Conservation (phyloP, 2,888 invertebrate species). For the Drymonia ruficornis region DNA sequence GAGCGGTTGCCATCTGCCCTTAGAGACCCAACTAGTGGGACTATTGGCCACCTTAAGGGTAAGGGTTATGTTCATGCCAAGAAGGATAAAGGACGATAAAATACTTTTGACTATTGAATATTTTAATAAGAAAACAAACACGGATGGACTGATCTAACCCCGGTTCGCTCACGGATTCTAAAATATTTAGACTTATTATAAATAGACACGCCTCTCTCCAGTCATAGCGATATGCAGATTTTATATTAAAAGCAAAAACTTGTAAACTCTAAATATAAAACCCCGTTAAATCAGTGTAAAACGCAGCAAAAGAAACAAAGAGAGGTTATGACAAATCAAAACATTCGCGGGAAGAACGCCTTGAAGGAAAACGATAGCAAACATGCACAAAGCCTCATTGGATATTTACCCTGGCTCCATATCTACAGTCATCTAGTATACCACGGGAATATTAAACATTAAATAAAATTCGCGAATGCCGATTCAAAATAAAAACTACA, state of each 20-base stretch:
- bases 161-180: not conserved
- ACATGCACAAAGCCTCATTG: conserved; percentile 41
- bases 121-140: too few species aligned
- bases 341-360: conserved; percentile 54
- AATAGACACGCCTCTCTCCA: not conserved
- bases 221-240: not conserved
- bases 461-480: conserved; percentile 67
- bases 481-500: conserved; percentile 81
- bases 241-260: conserved; percentile 9
- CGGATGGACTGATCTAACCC: too few species aligned
- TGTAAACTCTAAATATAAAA: conserved; percentile 27
- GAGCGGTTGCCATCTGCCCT: too few species aligned
- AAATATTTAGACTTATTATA: not conserved
- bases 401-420: conserved; percentile 81
- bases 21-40: too few species aligned
- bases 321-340: conserved; percentile 76
- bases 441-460: conserved; percentile 54
- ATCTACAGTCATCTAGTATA: conserved; percentile 61
- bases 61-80: too few species aligned
- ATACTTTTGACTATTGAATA: too few species aligned
- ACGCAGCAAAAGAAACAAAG: conserved; percentile 43
- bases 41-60: too few species aligned
- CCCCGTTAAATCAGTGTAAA: conserved; percentile 34
- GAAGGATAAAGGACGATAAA: too few species aligned
- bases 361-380: conserved; percentile 42